These are phyloP conservation scores for Sweltsa coloradensis DNA, from an alignment of 1,140 invertebrate genomes.

Conservation along the genomic window DNA sequence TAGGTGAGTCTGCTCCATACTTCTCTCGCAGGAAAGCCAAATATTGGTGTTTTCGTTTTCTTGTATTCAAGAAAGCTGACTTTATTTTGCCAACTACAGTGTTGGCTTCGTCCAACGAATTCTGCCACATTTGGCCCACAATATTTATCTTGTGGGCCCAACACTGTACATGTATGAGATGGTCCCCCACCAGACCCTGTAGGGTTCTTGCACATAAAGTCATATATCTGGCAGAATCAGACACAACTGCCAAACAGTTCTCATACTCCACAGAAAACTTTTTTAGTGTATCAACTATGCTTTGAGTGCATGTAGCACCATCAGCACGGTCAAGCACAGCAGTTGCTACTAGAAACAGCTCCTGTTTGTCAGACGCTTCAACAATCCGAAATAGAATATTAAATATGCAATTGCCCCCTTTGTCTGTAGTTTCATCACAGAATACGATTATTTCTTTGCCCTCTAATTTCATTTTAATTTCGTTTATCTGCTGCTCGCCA, in stretches of 20 bases:
- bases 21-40: background rate
- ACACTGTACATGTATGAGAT: conserved; percentile 1
- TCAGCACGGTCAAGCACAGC: background rate
- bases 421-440: conserved; percentile 1
- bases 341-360: background rate
- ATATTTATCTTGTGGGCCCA: conserved; percentile 2
- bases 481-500: background rate
- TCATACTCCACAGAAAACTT: background rate
- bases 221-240: background rate
- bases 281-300: background rate
- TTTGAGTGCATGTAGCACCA: background rate
- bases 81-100: background rate
- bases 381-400: background rate
- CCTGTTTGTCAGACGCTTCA: background rate
- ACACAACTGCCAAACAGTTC: background rate
- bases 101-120: background rate
- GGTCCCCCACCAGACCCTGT: background rate
- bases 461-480: background rate
- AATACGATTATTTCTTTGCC: background rate
- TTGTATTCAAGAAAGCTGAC: background rate
- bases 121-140: conserved; percentile 1
- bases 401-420: conserved; percentile 1
- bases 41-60: background rate
- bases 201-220: background rate
- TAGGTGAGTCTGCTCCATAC: background rate